Conservation (phyloP, 2,888 invertebrate species). For the Cartodere bifasciata region DNA sequence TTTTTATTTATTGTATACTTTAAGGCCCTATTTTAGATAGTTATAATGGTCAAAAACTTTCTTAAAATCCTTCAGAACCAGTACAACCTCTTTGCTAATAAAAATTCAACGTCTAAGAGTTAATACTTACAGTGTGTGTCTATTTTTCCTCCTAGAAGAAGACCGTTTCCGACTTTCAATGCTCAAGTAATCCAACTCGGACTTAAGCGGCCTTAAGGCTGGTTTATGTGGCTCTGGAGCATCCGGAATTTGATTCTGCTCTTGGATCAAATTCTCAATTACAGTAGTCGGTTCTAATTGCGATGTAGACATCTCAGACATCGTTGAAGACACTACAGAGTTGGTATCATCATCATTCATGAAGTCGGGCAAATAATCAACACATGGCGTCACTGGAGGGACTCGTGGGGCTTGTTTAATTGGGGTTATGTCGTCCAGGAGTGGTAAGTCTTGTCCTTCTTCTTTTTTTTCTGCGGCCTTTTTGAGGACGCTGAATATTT, state of each 20-base stretch:
- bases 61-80: no score
- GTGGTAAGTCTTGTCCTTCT: slow-evolving; percentile 61
- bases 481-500: slow-evolving; percentile 72
- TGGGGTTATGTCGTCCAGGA: slow-evolving; percentile 50
- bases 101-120: no score
- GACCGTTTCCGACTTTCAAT: slow-evolving; percentile 54
- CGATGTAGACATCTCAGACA: slow-evolving; percentile 60
- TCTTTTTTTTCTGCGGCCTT: slow-evolving; percentile 75
- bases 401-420: slow-evolving; percentile 38
- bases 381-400: slow-evolving; percentile 56
- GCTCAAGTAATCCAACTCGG: slow-evolving; percentile 62
- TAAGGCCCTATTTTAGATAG: no score
- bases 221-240: slow-evolving; percentile 34
- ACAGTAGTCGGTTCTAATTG: slow-evolving; percentile 52
- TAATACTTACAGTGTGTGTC: no score
- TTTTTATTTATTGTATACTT: no score
- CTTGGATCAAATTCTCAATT: slow-evolving; percentile 39
- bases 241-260: slow-evolving; percentile 32
- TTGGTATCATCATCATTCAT: slow-evolving; percentile 58
- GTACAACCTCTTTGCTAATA: no score
- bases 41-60: no score
- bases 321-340: slow-evolving; percentile 61
- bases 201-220: slow-evolving; percentile 51
- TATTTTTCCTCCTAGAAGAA: slow-evolving; percentile 54
- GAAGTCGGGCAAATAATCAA: slow-evolving; percentile 45